Percentiles rank a stretch among this genome's conserved stretches.
Evolutionary conservation across 2,797 vertebrate species (phyloP).

Genomic region (Gymnopithys bicolor): DNA sequence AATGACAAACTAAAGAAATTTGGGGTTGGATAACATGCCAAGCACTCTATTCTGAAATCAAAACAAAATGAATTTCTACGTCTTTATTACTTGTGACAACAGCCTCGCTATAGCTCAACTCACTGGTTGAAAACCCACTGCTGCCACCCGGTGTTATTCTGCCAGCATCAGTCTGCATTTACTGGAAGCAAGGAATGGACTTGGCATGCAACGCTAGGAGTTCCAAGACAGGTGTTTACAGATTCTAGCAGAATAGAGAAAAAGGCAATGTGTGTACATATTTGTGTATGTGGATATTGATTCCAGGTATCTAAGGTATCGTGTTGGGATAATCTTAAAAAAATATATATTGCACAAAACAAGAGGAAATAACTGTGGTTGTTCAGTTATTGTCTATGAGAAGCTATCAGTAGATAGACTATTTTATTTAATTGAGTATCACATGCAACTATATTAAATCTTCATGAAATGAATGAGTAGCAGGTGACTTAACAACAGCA

Average conservation of each 20-base stretch:
- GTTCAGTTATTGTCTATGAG: neutral
- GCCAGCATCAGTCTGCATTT: neutral
- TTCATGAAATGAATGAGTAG: neutral
- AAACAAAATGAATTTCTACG: slow-evolving; percentile 30
- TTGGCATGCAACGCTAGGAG: fast-evolving
- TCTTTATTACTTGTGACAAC: slow-evolving; percentile 53
- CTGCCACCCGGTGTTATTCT: slow-evolving; percentile 77
- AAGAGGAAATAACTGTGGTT: neutral
- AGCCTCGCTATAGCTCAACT: neutral
- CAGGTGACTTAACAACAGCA: neutral
- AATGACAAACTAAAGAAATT: neutral
- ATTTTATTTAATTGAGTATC: neutral
- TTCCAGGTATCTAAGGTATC: neutral
- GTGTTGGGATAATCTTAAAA: neutral
- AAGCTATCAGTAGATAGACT: neutral
- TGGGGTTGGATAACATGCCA: neutral
- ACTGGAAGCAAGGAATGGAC: neutral
- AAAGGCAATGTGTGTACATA: neutral
- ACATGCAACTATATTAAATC: neutral
- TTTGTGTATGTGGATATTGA: neutral
- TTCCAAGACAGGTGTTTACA: fast-evolving
- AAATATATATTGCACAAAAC: neutral
- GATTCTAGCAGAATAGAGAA: neutral
- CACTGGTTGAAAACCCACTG: slow-evolving; percentile 74
- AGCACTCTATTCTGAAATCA: neutral